Conservation (phyloP, 2,888 invertebrate genomes). For the Julus scanicus region DNA sequence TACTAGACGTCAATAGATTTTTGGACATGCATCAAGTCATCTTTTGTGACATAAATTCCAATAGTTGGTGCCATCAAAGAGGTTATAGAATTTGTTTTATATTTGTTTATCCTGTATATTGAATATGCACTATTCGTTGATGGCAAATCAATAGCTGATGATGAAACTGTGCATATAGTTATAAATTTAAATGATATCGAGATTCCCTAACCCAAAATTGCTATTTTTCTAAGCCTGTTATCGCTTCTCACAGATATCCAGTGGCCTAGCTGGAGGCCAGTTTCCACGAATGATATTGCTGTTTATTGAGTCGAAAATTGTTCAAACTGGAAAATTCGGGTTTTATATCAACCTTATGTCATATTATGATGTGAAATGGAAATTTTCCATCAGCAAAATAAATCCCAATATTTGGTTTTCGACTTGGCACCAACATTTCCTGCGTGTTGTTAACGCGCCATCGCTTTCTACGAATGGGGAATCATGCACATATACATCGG, state of each 20-base stretch:
- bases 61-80: no score
- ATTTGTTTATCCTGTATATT: neutral
- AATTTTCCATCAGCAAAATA: slow-evolving; percentile 20
- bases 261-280: neutral
- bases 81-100: no score
- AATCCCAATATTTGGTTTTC: slow-evolving; percentile 33
- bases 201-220: neutral
- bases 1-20: no score
- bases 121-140: neutral
- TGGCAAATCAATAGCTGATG: neutral
- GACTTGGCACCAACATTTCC: slow-evolving; percentile 4
- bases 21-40: no score
- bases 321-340: slow-evolving; percentile 26
- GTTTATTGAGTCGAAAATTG: slow-evolving; percentile 22
- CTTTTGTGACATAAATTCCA: no score
- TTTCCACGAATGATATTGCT: neutral
- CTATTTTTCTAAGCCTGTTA: neutral
- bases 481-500: neutral
- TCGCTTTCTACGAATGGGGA: slow-evolving; percentile 5
- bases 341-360: slow-evolving; percentile 7
- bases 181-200: slow-evolving; percentile 9
- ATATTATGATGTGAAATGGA: slow-evolving; percentile 28
- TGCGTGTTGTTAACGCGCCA: neutral
- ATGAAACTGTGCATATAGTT: neutral
- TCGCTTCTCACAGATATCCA: neutral